Evolutionary conservation across 2,113 vertebrate genomes (phyloP).

Genomic region (Erinaceus europaeus): DNA sequence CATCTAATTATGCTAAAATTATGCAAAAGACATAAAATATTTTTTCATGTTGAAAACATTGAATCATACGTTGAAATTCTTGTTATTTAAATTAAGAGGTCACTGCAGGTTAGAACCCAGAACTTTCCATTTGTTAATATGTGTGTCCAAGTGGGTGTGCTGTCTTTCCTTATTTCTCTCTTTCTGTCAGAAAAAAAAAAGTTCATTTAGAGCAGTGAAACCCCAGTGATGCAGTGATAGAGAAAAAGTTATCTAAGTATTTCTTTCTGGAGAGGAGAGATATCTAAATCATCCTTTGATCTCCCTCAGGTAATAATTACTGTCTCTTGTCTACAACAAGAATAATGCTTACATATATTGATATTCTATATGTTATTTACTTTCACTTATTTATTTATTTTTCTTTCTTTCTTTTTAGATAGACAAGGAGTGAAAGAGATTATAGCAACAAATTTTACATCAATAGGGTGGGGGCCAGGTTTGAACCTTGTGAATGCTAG

Average conservation of each 20-base stretch:
- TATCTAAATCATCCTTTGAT: background rate
- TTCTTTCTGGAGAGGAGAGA: background rate
- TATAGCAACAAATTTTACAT: too few relatives aligned
- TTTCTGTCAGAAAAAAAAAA: too few relatives aligned
- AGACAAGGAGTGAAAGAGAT: too few relatives aligned
- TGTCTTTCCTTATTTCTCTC: too few relatives aligned
- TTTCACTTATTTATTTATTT: background rate
- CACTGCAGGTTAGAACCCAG: background rate
- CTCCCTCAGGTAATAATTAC: background rate
- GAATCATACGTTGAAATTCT: background rate
- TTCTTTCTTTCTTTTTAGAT: background rate
- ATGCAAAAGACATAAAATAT: constrained; percentile 23
- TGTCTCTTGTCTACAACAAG: background rate
- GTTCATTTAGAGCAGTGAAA: too few relatives aligned
- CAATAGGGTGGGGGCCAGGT: too few relatives aligned
- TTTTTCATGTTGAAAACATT: background rate
- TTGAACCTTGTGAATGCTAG: too few relatives aligned
- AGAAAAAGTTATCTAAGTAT: too few relatives aligned
- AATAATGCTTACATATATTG: background rate
- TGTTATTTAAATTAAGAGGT: background rate
- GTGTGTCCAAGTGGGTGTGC: too few relatives aligned
- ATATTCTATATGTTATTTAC: background rate
- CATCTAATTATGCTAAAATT: constrained; percentile 54
- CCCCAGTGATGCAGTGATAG: too few relatives aligned
- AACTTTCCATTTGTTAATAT: too few relatives aligned